Conservation (phyloP, 2,797 vertebrate genomes). For the Orestias chungarensis region DNA sequence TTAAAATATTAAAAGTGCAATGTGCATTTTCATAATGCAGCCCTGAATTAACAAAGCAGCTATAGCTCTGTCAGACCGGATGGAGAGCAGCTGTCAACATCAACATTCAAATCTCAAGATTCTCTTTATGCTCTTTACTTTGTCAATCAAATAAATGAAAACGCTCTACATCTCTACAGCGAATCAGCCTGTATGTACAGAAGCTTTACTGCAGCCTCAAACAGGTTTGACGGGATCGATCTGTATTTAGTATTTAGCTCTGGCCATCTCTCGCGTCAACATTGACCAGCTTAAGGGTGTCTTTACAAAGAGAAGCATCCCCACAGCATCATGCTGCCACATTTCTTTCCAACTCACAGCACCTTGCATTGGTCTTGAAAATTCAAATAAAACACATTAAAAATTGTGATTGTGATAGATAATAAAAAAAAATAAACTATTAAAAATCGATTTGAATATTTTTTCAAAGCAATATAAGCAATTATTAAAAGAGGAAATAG, state of each 20-base stretch:
- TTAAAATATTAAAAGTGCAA: neutral
- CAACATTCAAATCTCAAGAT: neutral
- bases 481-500: neutral
- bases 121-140: neutral
- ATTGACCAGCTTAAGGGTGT: neutral
- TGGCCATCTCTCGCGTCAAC: neutral
- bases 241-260: neutral
- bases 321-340: slow-evolving; percentile 2
- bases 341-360: too few species aligned
- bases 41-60: neutral
- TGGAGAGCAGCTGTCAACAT: neutral
- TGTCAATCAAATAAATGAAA: neutral
- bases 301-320: neutral
- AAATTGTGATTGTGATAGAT: too few species aligned
- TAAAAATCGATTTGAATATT: neutral
- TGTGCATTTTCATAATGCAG: neutral
- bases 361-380: too few species aligned
- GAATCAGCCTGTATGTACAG: too few species aligned
- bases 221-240: neutral
- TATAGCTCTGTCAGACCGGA: neutral
- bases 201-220: neutral
- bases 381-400: too few species aligned
- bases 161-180: neutral
- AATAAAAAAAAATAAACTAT: neutral
- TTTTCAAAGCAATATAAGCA: neutral